Evolutionary conservation across 2,113 vertebrate species (phyloP).

Genomic region (Phainopepla nitens): DNA sequence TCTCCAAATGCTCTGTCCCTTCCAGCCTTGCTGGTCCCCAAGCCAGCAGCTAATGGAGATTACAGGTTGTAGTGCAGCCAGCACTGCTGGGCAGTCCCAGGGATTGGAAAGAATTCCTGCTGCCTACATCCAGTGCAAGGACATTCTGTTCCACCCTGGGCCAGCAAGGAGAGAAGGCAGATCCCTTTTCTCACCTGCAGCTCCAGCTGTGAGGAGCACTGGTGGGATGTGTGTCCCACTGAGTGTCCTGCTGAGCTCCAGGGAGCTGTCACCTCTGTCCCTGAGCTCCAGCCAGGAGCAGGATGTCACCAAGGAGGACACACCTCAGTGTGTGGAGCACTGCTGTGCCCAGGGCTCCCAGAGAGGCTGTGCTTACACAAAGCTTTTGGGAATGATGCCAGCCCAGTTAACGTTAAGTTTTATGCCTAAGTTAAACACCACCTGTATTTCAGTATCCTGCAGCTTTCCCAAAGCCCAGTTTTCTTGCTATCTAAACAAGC

Average conservation of each 20-base stretch:
- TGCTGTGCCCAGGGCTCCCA: not conserved
- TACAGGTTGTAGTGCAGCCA: not conserved
- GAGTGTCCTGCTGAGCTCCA: not conserved
- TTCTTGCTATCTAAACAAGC: not conserved
- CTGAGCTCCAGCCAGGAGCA: not conserved
- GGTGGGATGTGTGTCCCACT: not conserved
- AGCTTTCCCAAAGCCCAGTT: not conserved
- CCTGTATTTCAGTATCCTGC: not conserved
- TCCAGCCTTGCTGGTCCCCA: not conserved
- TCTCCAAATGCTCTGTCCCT: not conserved
- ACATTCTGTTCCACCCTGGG: not conserved
- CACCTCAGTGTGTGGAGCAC: not conserved
- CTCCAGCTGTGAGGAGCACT: not conserved
- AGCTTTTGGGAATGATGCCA: not conserved
- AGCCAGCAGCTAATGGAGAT: not conserved
- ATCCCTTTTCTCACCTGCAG: not conserved
- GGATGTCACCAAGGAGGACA: not conserved
- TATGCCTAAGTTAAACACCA: not conserved
- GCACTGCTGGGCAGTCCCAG: not conserved
- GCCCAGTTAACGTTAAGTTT: rapidly evolving
- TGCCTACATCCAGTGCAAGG: not conserved
- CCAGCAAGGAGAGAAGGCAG: not conserved
- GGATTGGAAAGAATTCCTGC: not conserved
- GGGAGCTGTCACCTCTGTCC: not conserved
- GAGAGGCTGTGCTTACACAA: not conserved